Evolutionary conservation across 1,140 invertebrate species (phyloP), one percentile per base, ranked within the genome.

Genomic region (Eumeta japonica): DNA sequence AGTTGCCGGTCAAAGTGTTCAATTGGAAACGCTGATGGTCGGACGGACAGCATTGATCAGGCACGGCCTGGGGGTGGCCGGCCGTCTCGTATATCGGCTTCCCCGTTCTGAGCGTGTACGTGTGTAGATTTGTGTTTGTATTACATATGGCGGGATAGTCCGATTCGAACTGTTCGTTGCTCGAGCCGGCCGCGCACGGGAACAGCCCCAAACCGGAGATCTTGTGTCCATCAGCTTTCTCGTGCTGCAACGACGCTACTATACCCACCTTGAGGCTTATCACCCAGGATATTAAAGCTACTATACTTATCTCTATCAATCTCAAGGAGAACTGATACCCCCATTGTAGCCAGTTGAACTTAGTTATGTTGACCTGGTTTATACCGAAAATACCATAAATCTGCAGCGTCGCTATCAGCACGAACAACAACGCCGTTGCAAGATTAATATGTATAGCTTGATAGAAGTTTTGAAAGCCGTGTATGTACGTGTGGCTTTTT

Each of bases 381-480:
- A 89, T 83, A 7, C 85, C 84, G 53, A 90, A 84, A 41, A 92
- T 84, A 0, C 88, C 89, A 55, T 89, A 93, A 9, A 93, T 79
- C 51, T 92, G 89, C 4, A 94, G 76, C 1, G 82, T 81, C 3
- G 88, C 89, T 73, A 90, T 82, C 3, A 92, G 54, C 12, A 93
- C 79, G 58, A 91, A 92, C 9, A 93, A 65, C 36, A 94, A 68
- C 1, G 91, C 88, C 0, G 88, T 88, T 0, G 89, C 86, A 36
- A 94, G 82, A 9, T 89, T 92, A 18, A 92, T 88, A 40, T 90
- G 88, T 17, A 92, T 89, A 2, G 90, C 89, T 45, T 88, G 85
- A 29, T 84, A 83, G 0, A 89, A 66, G 58, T 84, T 83, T 46
- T 83, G 82, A 49, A 80, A 79, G 48, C 83, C 81, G 50, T 83